Base-by-base conservation (phyloP, 2,888 invertebrate species). In the Leucophora obtusa region DNA sequence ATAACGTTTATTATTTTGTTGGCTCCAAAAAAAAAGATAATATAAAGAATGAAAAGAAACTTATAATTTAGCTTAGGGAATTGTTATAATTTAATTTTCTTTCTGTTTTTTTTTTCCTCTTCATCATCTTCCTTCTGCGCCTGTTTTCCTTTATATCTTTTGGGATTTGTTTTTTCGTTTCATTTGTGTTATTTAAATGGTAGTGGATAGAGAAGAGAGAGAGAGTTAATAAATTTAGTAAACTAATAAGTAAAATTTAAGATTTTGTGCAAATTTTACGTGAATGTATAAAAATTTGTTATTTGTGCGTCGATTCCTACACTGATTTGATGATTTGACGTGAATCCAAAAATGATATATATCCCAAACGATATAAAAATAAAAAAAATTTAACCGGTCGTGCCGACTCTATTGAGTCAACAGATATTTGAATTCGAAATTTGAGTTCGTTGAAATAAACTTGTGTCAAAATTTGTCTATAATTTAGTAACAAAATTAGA, bases 21-120 rank as follows among this genome's bases (percentile, higher is more conserved):
- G 50, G 14, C 60, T 70, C 15, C 17, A 38, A 60, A 24, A 78
- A 17, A 73, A 56, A 56, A 33, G 53, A 56, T 54, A 65, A 77
- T 76, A 65, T 14, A 74, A 68, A 66, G 70, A 74, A 74, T 56
- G 72, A 21, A 70, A 74, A 69, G 77, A 79, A 78, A 78, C 79
- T 83, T 84, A 82, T 83, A 83, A 84, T 84, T 84, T 84, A 77
- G 83, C 83, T 82, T 50, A 82, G 83, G 83, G 83, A 84, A 83
- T 83, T 84, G 82, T 82, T 84, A 83, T 84, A 84, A 84, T 83
- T 84, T 84, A 82, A 84, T 84, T 84, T 84, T 79, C 79, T 74
- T 28, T 28, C 28, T 28, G 28, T 28, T 28, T 56, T 74, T 82
- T 79, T 79, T 81, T 56, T 68, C 66, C 51, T 75, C 28, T 68